A percentile compares a stretch with the other conserved stretches of the same genome.
Evolutionary conservation across 2,113 vertebrate species (phyloP).

Genomic region (Pleuronectes platessa): DNA sequence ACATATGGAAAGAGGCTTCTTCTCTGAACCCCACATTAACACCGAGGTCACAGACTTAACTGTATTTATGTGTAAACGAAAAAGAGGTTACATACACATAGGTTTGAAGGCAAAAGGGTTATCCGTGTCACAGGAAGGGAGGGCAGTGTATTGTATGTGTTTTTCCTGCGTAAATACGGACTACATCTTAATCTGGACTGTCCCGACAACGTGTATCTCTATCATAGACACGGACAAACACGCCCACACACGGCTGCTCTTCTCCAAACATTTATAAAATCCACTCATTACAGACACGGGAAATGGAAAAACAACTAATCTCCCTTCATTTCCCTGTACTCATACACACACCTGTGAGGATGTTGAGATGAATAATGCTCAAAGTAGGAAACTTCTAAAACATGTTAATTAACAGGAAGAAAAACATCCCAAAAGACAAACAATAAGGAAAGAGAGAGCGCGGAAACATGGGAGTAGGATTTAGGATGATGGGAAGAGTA

Average conservation of each 20-base stretch:
- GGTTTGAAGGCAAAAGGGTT: conserved; percentile 16
- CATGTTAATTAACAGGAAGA: conserved; percentile 5
- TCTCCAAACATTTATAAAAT: conserved; percentile 68
- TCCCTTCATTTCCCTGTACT: conserved; percentile 8
- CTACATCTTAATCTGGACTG: conserved; percentile 24
- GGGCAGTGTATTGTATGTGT: neutral
- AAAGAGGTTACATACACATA: conserved; percentile 36
- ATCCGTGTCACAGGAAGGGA: neutral
- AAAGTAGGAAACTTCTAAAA: conserved; percentile 8
- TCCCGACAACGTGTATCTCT: conserved; percentile 29
- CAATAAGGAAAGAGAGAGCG: neutral
- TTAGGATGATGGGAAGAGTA: conserved; percentile 36
- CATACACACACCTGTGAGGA: conserved; percentile 55
- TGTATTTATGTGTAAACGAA: conserved; percentile 24
- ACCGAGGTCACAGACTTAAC: conserved; percentile 50
- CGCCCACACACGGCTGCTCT: conserved; percentile 48
- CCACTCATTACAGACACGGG: conserved; percentile 45
- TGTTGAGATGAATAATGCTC: conserved; percentile 29
- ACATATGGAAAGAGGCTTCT: conserved; percentile 39
- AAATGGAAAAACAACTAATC: conserved; percentile 56
- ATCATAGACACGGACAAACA: conserved; percentile 54
- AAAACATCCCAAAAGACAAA: neutral
- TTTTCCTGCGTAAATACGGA: conserved; percentile 36
- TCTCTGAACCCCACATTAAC: conserved; percentile 36
- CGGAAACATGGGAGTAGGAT: neutral